Conservation (phyloP, 1,140 invertebrate species). For the Aphis gossypii region DNA sequence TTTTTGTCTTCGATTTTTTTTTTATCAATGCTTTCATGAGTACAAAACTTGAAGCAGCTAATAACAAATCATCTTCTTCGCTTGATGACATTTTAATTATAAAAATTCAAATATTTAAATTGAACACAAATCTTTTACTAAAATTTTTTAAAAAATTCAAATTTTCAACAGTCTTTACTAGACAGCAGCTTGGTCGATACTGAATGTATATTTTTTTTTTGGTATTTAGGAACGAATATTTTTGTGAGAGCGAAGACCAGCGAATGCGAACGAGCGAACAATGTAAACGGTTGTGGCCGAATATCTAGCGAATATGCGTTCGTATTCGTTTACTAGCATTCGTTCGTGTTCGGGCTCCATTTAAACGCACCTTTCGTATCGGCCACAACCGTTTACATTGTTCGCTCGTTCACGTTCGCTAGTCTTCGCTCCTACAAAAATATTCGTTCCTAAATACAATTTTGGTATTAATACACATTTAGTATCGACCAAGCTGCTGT, state of each 20-base stretch:
- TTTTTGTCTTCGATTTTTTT: not conserved
- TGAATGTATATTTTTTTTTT: not conserved
- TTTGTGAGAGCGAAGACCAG: not conserved
- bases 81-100: constrained; percentile 22
- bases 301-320: constrained; percentile 11
- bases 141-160: not conserved
- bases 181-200: not conserved
- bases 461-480: not conserved
- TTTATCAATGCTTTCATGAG: constrained; percentile 13
- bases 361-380: not conserved
- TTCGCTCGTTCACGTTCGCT: not conserved
- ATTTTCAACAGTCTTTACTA: not conserved
- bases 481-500: not conserved
- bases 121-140: not conserved
- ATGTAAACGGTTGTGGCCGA: not conserved
- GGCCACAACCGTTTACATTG: not conserved
- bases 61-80: not conserved
- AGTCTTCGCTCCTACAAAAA: not conserved
- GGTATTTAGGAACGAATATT: constrained; percentile 15
- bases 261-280: not conserved
- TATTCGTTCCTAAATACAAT: not conserved
- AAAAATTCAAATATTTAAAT: not conserved
- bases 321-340: not conserved
- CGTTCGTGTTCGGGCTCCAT: not conserved
- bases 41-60: not conserved